These are phyloP conservation scores for Epiperipatus broadwayi DNA, from an alignment of 2,888 invertebrate species.

Conservation along the genomic window DNA sequence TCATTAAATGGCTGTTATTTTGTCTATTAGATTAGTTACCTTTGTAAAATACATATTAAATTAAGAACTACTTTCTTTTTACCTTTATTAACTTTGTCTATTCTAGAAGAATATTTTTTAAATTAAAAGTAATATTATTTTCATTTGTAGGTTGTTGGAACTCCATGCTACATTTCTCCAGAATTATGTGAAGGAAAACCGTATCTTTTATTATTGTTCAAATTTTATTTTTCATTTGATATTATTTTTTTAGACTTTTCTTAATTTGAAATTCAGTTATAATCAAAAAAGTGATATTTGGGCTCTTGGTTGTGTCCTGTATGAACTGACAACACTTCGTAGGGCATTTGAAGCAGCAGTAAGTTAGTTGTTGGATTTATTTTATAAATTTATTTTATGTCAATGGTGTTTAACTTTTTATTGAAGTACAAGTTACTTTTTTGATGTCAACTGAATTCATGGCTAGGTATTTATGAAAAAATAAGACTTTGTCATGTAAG, in stretches of 20 bases:
- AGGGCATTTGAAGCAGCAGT: conserved; percentile 52
- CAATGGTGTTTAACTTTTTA: neutral
- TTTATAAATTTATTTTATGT: neutral
- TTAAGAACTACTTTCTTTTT: too few relatives aligned
- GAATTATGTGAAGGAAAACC: conserved; percentile 56
- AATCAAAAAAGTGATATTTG: conserved; percentile 64
- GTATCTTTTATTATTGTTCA: conserved; percentile 31
- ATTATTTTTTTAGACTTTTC: neutral
- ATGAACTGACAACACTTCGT: conserved; percentile 54
- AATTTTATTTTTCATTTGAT: neutral
- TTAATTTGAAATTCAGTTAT: conserved; percentile 22
- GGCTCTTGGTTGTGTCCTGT: conserved; percentile 65
- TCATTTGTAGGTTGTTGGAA: conserved; percentile 43
- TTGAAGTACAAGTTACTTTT: conserved; percentile 12
- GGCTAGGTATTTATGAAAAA: conserved; percentile 8
- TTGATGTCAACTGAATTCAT: neutral
- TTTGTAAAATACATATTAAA: too few relatives aligned
- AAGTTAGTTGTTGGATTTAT: conserved; percentile 22
- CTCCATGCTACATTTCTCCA: conserved; percentile 63
- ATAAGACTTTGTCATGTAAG: too few relatives aligned
- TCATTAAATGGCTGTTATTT: too few relatives aligned
- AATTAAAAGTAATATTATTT: neutral
- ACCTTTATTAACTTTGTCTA: too few relatives aligned
- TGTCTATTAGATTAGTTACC: too few relatives aligned
- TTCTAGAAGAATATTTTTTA: too few relatives aligned